phyloP scores from a whole-genome alignment of 2,888 invertebrate species.

The Trissoscelio sp. region DNA sequence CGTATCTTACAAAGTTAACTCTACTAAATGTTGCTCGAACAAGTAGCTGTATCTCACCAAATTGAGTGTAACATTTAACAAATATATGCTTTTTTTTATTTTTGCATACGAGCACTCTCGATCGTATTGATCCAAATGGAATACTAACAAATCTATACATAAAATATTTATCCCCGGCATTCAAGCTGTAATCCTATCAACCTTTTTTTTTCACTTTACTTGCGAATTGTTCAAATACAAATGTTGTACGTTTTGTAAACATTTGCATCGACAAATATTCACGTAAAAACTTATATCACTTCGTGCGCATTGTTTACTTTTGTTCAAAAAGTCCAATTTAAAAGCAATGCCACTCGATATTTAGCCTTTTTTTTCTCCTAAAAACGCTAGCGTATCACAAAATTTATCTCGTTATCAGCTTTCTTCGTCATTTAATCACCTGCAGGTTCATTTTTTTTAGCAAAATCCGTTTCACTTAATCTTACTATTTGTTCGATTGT shows the following conservation, averaged over 20 bases:
- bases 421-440: background rate
- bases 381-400: background rate
- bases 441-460: background rate
- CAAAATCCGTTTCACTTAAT: constrained; percentile 20
- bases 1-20: background rate
- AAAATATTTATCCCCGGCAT: constrained; percentile 1
- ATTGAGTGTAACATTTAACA: background rate
- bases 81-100: background rate
- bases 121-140: background rate
- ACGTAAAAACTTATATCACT: too few relatives aligned
- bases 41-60: background rate
- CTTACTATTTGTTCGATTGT: constrained; percentile 31
- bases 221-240: background rate
- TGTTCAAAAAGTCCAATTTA: background rate
- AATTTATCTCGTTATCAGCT: constrained; percentile 22
- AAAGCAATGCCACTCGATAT: background rate
- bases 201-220: background rate
- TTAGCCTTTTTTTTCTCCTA: too few relatives aligned
- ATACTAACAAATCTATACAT: background rate
- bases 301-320: constrained; percentile 3
- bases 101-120: background rate
- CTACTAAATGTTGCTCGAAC: too few relatives aligned
- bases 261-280: background rate
- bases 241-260: background rate
- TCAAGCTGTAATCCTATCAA: background rate